Conservation (phyloP, 2,888 invertebrate genomes). For the Octodonta nipae region DNA sequence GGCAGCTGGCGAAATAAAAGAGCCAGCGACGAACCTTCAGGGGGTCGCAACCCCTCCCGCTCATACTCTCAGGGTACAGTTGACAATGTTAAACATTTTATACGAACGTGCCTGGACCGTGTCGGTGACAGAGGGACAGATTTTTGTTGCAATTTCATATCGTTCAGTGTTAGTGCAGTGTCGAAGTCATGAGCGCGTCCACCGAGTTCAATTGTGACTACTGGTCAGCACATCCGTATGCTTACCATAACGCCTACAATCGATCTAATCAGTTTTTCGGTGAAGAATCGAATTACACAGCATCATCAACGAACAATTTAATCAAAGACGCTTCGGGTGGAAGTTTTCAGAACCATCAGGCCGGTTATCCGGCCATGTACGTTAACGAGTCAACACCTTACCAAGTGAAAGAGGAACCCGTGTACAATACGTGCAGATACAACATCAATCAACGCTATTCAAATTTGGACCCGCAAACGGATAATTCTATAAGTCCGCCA, state of each 20-base stretch:
- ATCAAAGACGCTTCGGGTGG: slow-evolving; percentile 7
- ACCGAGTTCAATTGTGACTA: slow-evolving; percentile 24
- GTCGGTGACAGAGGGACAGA: slow-evolving; percentile 24
- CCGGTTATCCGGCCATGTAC: too few relatives aligned
- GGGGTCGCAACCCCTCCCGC: slow-evolving; percentile 33
- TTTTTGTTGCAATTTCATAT: slow-evolving; percentile 22
- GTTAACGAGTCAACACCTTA: too few relatives aligned
- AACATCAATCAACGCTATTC: slow-evolving; percentile 15
- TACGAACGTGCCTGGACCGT: slow-evolving; percentile 32
- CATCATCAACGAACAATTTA: slow-evolving; percentile 3
- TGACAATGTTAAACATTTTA: slow-evolving; percentile 38
- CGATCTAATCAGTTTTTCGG: slow-evolving; percentile 10
- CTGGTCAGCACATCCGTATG: slow-evolving; percentile 25
- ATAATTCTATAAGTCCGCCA: slow-evolving; percentile 23
- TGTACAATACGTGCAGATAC: slow-evolving; percentile 13
- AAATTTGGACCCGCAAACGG: slow-evolving; percentile 13
- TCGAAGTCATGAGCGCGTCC: slow-evolving; percentile 27
- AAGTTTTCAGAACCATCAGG: slow-evolving; percentile 7
- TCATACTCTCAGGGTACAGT: slow-evolving; percentile 31
- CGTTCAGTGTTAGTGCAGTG: slow-evolving; percentile 14
- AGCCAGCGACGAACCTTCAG: slow-evolving; percentile 34
- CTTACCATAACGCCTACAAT: slow-evolving; percentile 13
- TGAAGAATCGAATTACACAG: slow-evolving; percentile 2
- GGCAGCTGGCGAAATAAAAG: slow-evolving; percentile 39
- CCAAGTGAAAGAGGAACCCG: slow-evolving; percentile 17